These are phyloP conservation scores for Amiota minor DNA, from an alignment of 2,888 invertebrate species.

Conservation along the genomic window DNA sequence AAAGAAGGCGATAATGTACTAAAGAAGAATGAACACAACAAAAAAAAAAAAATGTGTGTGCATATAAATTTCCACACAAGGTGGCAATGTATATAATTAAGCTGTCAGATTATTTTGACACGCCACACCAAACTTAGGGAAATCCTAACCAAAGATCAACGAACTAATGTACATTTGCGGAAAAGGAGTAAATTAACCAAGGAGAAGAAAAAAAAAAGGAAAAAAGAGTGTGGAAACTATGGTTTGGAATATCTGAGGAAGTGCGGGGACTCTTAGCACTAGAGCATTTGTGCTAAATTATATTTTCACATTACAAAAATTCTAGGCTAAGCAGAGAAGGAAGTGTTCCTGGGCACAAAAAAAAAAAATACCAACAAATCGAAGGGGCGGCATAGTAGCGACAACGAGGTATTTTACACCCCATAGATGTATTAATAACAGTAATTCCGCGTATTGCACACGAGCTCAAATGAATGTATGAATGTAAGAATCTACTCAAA, in stretches of 20 bases:
- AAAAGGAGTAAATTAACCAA: constrained; percentile 49
- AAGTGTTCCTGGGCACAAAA: too few relatives aligned
- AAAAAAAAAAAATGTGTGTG: constrained; percentile 18
- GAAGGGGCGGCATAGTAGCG: constrained; percentile 32
- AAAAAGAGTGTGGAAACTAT: not conserved
- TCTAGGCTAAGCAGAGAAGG: constrained; percentile 20
- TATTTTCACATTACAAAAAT: constrained; percentile 52
- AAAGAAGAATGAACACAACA: too few relatives aligned
- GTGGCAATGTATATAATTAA: constrained; percentile 68
- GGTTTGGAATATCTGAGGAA: not conserved
- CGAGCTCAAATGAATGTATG: not conserved
- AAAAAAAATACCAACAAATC: not conserved
- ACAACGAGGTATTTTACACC: constrained; percentile 53
- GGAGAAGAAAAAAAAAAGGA: too few relatives aligned
- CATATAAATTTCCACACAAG: constrained; percentile 51
- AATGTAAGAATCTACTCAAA: not conserved
- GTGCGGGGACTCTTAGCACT: not conserved
- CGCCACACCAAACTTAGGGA: constrained; percentile 54
- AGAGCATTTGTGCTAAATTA: constrained; percentile 46
- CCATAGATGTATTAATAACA: constrained; percentile 59
- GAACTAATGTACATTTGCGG: constrained; percentile 43
- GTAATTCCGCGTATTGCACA: constrained; percentile 48
- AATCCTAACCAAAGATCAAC: constrained; percentile 4
- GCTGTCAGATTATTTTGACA: constrained; percentile 73
- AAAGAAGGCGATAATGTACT: not conserved